A percentile compares a stretch with the other conserved stretches of the same genome.
phyloP scores from a whole-genome alignment of 1,140 invertebrate species.

The Leptinotarsa lineolata region DNA sequence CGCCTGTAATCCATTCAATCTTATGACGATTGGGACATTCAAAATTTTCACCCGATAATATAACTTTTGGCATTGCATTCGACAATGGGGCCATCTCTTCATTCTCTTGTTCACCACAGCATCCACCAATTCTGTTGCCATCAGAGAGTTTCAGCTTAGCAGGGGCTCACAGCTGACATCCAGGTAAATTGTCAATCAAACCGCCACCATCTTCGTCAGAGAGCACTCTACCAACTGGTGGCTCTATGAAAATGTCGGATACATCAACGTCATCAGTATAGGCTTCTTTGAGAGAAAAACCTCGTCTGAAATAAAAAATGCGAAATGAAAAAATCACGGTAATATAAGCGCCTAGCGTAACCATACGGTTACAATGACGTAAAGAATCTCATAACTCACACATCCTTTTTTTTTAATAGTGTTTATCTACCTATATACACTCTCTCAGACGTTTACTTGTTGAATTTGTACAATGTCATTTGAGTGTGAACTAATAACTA shows the following conservation, averaged over 20 bases:
- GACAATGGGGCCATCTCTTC: neutral
- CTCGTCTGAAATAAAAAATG: slow-evolving; percentile 4
- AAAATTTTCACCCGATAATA: slow-evolving; percentile 4
- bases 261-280: slow-evolving; percentile 29
- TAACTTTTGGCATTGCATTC: slow-evolving; percentile 12
- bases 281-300: slow-evolving; percentile 20
- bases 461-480: neutral
- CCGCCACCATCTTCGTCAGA: neutral
- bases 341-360: neutral
- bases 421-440: neutral
- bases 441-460: slow-evolving; percentile 8
- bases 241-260: slow-evolving; percentile 32
- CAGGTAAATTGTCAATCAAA: neutral
- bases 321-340: neutral
- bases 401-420: neutral
- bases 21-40: slow-evolving; percentile 20
- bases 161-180: neutral
- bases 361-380: slow-evolving; percentile 13
- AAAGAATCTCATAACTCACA: neutral
- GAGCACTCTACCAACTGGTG: slow-evolving; percentile 23
- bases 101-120: neutral
- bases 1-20: slow-evolving; percentile 18
- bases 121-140: neutral
- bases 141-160: neutral
- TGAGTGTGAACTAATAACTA: neutral